Conservation (phyloP, 2,888 invertebrate species). For the Sipha maydis region DNA sequence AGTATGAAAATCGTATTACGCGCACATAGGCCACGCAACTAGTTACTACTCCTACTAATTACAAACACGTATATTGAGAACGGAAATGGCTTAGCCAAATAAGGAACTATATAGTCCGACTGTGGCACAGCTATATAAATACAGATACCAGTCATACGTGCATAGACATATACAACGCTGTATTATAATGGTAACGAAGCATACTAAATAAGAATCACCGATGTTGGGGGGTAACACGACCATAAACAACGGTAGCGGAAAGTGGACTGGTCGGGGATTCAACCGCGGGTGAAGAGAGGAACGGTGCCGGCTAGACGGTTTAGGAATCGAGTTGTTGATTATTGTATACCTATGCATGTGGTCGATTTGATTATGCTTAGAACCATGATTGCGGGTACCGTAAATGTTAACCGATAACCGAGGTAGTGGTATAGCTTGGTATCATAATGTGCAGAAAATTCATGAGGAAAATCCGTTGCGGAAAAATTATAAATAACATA, state of each 20-base stretch:
- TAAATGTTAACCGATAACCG: too few relatives aligned
- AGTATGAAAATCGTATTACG: neutral
- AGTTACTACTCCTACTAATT: neutral
- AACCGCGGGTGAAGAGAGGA: neutral
- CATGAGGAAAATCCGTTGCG: too few relatives aligned
- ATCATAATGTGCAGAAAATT: too few relatives aligned
- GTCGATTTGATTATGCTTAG: too few relatives aligned
- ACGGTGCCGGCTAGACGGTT: neutral
- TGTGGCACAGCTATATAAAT: neutral
- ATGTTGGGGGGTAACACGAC: neutral
- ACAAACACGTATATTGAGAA: neutral
- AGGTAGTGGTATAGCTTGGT: too few relatives aligned
- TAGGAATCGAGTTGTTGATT: neutral
- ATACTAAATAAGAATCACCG: neutral
- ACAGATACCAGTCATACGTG: too few relatives aligned
- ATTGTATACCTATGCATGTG: too few relatives aligned
- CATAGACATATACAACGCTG: neutral
- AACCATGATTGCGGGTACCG: neutral
- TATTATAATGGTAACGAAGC: neutral
- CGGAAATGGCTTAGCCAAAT: neutral
- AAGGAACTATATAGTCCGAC: slow-evolving; percentile 28
- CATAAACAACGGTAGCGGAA: neutral
- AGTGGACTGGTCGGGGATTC: too few relatives aligned
- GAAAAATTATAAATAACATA: too few relatives aligned
- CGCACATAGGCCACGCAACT: neutral